Evolutionary conservation across 2,797 vertebrate genomes (phyloP).

Genomic region (Squalus acanthias): DNA sequence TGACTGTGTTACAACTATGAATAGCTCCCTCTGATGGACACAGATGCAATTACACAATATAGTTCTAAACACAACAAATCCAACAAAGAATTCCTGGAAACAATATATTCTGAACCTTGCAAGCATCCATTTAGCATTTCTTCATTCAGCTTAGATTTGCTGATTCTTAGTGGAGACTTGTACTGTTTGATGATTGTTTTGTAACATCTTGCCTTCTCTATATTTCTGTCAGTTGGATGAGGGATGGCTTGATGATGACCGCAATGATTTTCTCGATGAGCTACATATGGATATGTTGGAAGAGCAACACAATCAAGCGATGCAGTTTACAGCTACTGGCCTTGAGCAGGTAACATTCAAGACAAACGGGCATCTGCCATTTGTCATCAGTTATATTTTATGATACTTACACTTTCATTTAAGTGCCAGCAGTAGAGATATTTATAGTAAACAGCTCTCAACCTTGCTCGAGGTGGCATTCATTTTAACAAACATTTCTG

Average conservation of each 20-base stretch:
- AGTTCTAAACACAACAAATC: neutral
- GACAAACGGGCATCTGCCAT: neutral
- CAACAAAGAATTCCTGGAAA: neutral
- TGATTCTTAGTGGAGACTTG: neutral
- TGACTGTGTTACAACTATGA: neutral
- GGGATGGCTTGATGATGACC: slow-evolving; percentile 94
- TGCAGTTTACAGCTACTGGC: slow-evolving; percentile 62
- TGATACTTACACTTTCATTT: neutral
- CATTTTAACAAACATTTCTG: neutral
- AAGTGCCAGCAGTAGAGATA: neutral
- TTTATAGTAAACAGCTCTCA: neutral
- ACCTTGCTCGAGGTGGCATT: neutral
- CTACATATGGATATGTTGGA: slow-evolving; percentile 92
- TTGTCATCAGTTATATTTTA: neutral
- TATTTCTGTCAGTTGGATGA: slow-evolving; percentile 75
- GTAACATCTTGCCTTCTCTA: neutral
- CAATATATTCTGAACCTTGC: neutral
- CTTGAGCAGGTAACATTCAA: slow-evolving; percentile 71
- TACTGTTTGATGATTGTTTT: neutral
- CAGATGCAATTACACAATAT: neutral
- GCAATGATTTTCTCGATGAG: slow-evolving; percentile 93
- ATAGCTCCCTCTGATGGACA: neutral
- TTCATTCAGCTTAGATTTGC: neutral
- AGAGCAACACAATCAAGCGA: slow-evolving; percentile 81
- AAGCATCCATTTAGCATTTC: neutral